These are phyloP conservation scores for Heliornis fulica DNA, from an alignment of 2,113 vertebrate genomes.

Conservation along the genomic window DNA sequence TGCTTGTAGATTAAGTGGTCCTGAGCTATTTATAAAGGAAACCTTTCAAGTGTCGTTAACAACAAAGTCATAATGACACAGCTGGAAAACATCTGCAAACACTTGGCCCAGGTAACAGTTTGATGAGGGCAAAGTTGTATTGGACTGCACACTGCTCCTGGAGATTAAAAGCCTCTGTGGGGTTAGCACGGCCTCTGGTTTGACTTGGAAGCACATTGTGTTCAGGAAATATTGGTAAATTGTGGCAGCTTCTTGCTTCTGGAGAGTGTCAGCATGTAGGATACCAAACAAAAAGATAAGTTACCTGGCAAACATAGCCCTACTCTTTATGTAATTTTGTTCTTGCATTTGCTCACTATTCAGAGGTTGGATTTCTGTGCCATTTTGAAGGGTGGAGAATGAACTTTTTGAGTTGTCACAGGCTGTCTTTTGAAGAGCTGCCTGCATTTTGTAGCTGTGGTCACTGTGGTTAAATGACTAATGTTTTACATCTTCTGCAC, in stretches of 20 bases:
- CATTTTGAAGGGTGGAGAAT: background rate
- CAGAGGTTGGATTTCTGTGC: background rate
- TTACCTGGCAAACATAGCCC: background rate
- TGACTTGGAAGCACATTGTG: background rate
- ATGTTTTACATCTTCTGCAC: background rate
- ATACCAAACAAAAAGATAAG: background rate
- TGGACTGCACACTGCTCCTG: background rate
- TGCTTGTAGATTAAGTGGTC: background rate
- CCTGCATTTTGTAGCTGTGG: background rate
- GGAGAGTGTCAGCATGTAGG: background rate
- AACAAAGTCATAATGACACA: conserved; percentile 2
- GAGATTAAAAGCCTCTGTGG: background rate
- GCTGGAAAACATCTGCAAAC: conserved; percentile 55
- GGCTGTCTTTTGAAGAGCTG: background rate
- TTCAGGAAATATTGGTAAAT: conserved; percentile 20
- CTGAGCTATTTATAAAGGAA: conserved; percentile 27
- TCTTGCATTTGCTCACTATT: background rate
- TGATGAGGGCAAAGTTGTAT: conserved; percentile 31
- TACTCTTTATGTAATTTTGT: background rate
- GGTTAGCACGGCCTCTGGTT: background rate
- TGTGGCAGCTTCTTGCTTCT: background rate
- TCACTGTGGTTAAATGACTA: conserved; percentile 13
- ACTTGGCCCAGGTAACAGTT: conserved; percentile 44
- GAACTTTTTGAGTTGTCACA: background rate
- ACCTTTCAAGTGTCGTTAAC: background rate